Percentiles rank a stretch among this genome's conserved stretches.
Conservation (phyloP, 2,888 invertebrate genomes). For the Diachrysia chrysitis region DNA sequence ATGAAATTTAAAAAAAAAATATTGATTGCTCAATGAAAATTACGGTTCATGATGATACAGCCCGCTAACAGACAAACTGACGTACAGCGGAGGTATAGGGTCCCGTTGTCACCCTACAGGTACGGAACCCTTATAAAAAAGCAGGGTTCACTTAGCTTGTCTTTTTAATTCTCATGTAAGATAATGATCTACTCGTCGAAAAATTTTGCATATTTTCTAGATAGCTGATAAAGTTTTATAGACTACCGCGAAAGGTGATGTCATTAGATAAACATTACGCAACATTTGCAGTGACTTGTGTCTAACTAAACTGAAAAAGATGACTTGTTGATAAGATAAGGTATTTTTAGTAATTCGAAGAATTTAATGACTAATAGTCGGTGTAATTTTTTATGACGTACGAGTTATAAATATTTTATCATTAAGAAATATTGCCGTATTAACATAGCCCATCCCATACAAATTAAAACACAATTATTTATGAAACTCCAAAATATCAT, state of each 20-base stretch:
- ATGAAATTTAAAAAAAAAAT: too few species aligned
- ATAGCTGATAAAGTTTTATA: slow-evolving; percentile 6
- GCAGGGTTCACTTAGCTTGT: too few species aligned
- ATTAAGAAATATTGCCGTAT: not conserved
- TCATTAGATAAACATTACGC: slow-evolving; percentile 25
- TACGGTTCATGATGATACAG: too few species aligned
- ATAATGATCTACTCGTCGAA: not conserved
- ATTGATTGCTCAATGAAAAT: too few species aligned
- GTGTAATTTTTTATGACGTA: not conserved
- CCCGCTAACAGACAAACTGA: too few species aligned
- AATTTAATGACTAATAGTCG: too few species aligned
- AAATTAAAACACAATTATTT: not conserved
- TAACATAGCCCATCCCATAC: not conserved
- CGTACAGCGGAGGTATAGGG: too few species aligned
- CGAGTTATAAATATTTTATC: not conserved
- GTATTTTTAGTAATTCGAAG: not conserved
- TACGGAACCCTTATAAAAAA: too few species aligned
- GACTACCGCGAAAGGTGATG: slow-evolving; percentile 27
- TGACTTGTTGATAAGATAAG: slow-evolving; percentile 26
- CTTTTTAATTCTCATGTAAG: too few species aligned
- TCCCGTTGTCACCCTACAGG: too few species aligned
- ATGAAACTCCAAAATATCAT: not conserved
- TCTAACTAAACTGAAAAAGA: slow-evolving; percentile 48
- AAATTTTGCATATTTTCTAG: slow-evolving; percentile 2
- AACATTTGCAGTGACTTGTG: slow-evolving; percentile 21